phyloP scores from a whole-genome alignment of 2,113 vertebrate species.

The Thunnus thynnus region DNA sequence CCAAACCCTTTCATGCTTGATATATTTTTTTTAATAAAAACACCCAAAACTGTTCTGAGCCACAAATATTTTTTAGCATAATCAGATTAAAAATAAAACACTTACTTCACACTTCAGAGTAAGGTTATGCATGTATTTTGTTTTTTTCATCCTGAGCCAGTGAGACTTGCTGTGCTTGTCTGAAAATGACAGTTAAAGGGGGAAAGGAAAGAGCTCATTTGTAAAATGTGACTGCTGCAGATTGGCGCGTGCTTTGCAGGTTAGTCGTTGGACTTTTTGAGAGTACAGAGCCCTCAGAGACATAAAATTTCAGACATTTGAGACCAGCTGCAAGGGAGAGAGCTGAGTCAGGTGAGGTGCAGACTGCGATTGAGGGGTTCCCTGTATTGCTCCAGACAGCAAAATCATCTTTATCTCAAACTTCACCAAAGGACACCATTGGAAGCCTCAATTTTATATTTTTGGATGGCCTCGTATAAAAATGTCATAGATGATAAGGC shows the following conservation, averaged over 20 bases:
- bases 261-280: neutral
- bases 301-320: neutral
- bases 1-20: neutral
- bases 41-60: neutral
- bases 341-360: neutral
- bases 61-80: conserved; percentile 18
- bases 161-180: neutral
- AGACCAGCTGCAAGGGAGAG: neutral
- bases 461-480: neutral
- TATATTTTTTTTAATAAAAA: conserved; percentile 12
- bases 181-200: conserved; percentile 1
- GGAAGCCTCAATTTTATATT: neutral
- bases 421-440: too few species aligned
- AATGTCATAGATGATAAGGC: neutral
- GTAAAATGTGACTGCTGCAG: neutral
- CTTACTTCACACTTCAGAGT: conserved; percentile 20
- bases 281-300: neutral
- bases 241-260: neutral
- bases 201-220: neutral
- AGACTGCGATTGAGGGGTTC: neutral
- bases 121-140: neutral
- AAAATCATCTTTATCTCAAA: neutral
- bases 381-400: neutral
- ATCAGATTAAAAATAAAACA: conserved; percentile 27
- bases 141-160: neutral